These are phyloP conservation scores for Symphodus melops DNA, from an alignment of 2,113 vertebrate genomes.

Conservation along the genomic window DNA sequence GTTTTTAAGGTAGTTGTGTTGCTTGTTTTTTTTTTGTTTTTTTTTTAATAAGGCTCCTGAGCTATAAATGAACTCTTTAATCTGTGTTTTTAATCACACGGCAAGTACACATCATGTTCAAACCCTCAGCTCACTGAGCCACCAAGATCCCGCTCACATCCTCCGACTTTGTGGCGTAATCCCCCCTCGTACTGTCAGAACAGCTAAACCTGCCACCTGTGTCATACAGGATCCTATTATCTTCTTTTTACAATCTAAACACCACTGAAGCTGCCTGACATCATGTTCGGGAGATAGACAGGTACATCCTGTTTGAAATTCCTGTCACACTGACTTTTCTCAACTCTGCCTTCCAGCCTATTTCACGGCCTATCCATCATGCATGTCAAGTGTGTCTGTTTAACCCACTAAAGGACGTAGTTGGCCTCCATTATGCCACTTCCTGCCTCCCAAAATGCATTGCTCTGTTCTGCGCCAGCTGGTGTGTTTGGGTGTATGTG, in stretches of 20 bases:
- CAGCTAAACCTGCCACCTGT: conserved; percentile 59
- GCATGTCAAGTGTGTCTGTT: conserved; percentile 64
- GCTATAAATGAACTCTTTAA: conserved; percentile 32
- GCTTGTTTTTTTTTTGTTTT: background rate
- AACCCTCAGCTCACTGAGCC: conserved; percentile 41
- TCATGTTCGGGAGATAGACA: conserved; percentile 45
- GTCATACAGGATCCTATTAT: conserved; percentile 60
- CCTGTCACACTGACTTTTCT: conserved; percentile 46
- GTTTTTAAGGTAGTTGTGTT: background rate
- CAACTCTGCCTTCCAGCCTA: conserved; percentile 67
- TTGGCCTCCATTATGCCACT: conserved; percentile 65
- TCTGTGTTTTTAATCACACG: conserved; percentile 49
- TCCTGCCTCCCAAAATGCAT: conserved; percentile 56
- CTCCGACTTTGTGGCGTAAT: conserved; percentile 50
- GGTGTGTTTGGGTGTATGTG: conserved; percentile 15
- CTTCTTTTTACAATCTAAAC: conserved; percentile 46
- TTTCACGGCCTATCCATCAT: conserved; percentile 70
- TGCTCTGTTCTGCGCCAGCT: conserved; percentile 20
- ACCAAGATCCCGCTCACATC: conserved; percentile 35
- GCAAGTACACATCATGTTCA: conserved; percentile 8
- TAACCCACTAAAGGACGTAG: conserved; percentile 68
- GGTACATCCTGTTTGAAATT: conserved; percentile 65
- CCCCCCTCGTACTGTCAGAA: conserved; percentile 57
- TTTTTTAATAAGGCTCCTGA: conserved; percentile 11
- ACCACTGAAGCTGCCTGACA: conserved; percentile 37